Percentiles rank a stretch among this genome's conserved stretches.
These are phyloP conservation scores for Pristis pectinata DNA, from an alignment of 2,797 vertebrate species.

Conservation along the genomic window DNA sequence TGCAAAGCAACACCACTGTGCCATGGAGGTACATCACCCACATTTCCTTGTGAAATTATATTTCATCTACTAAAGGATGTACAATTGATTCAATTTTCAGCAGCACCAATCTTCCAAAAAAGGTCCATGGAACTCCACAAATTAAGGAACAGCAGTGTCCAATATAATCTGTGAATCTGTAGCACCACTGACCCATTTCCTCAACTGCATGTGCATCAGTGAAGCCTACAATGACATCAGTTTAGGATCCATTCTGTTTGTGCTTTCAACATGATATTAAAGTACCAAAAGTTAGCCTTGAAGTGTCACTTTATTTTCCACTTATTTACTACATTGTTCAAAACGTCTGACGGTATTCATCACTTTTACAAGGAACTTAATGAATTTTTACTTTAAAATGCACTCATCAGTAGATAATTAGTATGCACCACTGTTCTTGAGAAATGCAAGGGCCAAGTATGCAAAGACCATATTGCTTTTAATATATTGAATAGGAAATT, in stretches of 20 bases:
- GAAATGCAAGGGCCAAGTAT: not conserved
- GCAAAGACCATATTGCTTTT: not conserved
- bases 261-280: not conserved
- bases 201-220: not conserved
- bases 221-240: not conserved
- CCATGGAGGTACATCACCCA: not conserved
- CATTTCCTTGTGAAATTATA: conserved; percentile 3
- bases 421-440: not conserved
- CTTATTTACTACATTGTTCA: not conserved
- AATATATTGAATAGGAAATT: conserved; percentile 4
- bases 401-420: not conserved
- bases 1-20: not conserved
- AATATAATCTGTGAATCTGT: not conserved
- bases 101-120: not conserved
- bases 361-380: not conserved
- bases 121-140: not conserved
- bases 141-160: not conserved
- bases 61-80: not conserved
- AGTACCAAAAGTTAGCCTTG: not conserved
- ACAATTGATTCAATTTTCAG: conserved; percentile 4
- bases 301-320: conserved; percentile 8
- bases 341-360: not conserved
- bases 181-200: not conserved
- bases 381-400: not conserved
- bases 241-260: not conserved